These are phyloP conservation scores for Carollia perspicillata DNA, from an alignment of 2,113 vertebrate species.

Conservation along the genomic window DNA sequence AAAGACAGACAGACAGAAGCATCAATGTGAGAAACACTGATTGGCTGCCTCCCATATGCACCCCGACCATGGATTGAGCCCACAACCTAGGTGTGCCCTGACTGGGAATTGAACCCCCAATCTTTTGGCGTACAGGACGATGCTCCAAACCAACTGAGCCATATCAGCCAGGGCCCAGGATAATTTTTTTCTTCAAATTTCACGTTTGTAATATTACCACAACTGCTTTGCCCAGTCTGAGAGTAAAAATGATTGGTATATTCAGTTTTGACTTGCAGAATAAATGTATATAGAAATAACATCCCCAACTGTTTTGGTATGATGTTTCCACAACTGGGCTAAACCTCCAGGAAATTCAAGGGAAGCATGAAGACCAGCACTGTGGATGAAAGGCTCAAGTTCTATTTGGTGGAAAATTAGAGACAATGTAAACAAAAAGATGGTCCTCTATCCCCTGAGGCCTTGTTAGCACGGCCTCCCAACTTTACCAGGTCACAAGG, in stretches of 20 bases:
- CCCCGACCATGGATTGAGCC: no score
- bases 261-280: slow-evolving; percentile 1
- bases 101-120: no score
- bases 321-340: neutral
- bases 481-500: neutral
- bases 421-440: neutral
- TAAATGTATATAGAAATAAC: neutral
- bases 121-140: no score
- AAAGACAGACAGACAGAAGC: no score
- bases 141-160: no score
- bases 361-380: neutral
- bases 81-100: no score
- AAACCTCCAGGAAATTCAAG: neutral
- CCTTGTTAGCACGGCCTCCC: neutral
- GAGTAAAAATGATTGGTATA: neutral
- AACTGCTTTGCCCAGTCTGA: neutral
- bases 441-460: neutral
- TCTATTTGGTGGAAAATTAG: neutral
- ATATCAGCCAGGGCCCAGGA: neutral
- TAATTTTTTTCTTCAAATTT: slow-evolving; percentile 19
- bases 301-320: neutral
- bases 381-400: neutral
- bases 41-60: no score
- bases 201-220: neutral
- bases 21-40: no score